Evolutionary conservation across 2,113 vertebrate genomes (phyloP).

Genomic region (Cyprinodon tularosa): DNA sequence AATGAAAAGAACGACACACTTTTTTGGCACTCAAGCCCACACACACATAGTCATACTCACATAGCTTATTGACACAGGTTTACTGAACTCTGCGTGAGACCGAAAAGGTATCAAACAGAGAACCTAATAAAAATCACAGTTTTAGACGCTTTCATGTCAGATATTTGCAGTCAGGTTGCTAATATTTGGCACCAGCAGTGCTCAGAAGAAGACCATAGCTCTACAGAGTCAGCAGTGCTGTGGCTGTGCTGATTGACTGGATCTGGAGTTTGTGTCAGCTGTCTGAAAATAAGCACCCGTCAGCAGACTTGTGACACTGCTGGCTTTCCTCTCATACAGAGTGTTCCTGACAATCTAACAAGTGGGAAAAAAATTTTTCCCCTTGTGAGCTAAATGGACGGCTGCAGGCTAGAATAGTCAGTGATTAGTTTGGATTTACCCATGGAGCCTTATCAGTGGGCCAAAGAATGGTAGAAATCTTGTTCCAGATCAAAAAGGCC

Average conservation of each 20-base stretch:
- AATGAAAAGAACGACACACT: slow-evolving; percentile 57
- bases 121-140: slow-evolving; percentile 11
- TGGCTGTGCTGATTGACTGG: slow-evolving; percentile 27
- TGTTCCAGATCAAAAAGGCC: neutral
- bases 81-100: slow-evolving; percentile 12
- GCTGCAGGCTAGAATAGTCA: neutral
- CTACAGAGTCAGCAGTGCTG: slow-evolving; percentile 51
- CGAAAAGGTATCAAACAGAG: slow-evolving; percentile 2
- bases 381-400: neutral
- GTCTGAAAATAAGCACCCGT: slow-evolving; percentile 33
- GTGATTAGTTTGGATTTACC: neutral
- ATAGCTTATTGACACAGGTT: slow-evolving; percentile 18
- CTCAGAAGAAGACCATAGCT: slow-evolving; percentile 47
- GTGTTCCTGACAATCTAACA: slow-evolving; percentile 35
- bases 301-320: slow-evolving; percentile 49
- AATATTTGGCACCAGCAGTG: slow-evolving; percentile 37
- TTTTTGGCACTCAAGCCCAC: neutral
- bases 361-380: neutral
- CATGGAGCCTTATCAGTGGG: neutral
- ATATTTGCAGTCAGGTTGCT: slow-evolving; percentile 20
- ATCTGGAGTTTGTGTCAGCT: slow-evolving; percentile 55
- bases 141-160: slow-evolving; percentile 3
- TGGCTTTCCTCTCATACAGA: slow-evolving; percentile 33
- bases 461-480: neutral
- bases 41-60: slow-evolving; percentile 16